A percentile compares a stretch with the other conserved stretches of the same genome.
These are phyloP conservation scores for Thereva unica DNA, from an alignment of 2,888 invertebrate genomes.

Conservation along the genomic window DNA sequence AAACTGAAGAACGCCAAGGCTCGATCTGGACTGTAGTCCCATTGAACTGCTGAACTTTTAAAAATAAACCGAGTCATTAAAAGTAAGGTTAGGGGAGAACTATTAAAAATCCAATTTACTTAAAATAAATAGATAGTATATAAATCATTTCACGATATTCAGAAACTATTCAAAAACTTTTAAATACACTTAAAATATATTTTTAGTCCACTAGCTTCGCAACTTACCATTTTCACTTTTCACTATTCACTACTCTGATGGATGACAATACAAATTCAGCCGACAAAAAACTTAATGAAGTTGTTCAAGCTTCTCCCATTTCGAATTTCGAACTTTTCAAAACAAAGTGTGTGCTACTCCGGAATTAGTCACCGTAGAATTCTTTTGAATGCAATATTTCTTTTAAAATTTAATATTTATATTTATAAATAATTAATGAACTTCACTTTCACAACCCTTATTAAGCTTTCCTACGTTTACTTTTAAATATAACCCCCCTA, in stretches of 20 bases:
- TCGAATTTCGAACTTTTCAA: not conserved
- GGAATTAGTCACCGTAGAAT: no score
- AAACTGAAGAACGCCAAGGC: no score
- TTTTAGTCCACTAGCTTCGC: not conserved
- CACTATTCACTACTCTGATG: constrained; percentile 2
- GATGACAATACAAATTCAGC: constrained; percentile 27
- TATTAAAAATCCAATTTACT: not conserved
- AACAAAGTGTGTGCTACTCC: no score
- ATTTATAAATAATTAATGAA: no score
- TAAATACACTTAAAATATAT: not conserved
- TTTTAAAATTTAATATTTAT: no score
- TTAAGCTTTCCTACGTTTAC: no score
- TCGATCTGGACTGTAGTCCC: no score
- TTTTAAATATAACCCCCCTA: no score
- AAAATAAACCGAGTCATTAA: not conserved
- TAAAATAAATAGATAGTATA: not conserved
- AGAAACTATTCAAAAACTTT: not conserved
- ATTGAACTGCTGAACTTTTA: no score
- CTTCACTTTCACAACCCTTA: no score
- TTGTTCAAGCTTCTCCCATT: not conserved
- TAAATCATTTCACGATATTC: not conserved
- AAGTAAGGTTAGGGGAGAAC: not conserved
- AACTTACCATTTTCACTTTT: constrained; percentile 2
- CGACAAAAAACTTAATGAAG: constrained; percentile 3
- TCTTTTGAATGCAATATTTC: no score